Evolutionary conservation across 2,888 invertebrate species (phyloP), one percentile per base, ranked within the genome.

Genomic region (Galeopsomyia nigrocyanea): DNA sequence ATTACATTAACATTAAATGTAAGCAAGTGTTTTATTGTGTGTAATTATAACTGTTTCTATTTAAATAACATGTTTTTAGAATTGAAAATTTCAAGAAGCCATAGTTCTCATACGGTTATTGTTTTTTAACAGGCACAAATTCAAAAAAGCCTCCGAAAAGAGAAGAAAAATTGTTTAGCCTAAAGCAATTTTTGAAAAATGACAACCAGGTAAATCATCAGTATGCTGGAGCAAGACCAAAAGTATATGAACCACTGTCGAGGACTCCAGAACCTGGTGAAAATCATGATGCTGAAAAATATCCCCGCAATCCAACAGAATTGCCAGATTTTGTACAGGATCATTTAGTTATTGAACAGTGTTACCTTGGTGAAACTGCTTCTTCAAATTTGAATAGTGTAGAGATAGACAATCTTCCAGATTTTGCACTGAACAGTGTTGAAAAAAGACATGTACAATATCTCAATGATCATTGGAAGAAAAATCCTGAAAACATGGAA

Each of bases 291-390:
- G 81, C 88, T 83, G 83, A 89, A 61, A 84, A 88, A 58, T 87
- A 88, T 74, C 84, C 88, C 0, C 87, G 89, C 69, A 89, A 88
- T 79, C 88, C 92, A 78, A 92, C 92, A 2, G 92, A 92, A 10
- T 84, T 95, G 77, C 95, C 95, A 0, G 95, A 95, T 84, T 95
- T 95, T 87, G 95, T 96, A 65, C 95, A 95, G 84, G 95, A 95
- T 86, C 95, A 95, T 86, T 90, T 95, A 85, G 90, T 95, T 78
- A 92, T 95, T 51, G 94, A 94, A 82, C 93, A 94, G 80, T 91
- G 92, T 76, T 93, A 92, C 84, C 87, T 92, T 80, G 84, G 83
- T 65, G 79, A 80, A 17, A 79, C 80, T 62, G 75, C 78, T 19
- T 76, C 60, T 64, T 77, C 78, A n/a, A 77, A 77, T 87, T 88